These are phyloP conservation scores for Sebastes diploproa DNA, from an alignment of 2,797 vertebrate genomes.

Conservation along the genomic window DNA sequence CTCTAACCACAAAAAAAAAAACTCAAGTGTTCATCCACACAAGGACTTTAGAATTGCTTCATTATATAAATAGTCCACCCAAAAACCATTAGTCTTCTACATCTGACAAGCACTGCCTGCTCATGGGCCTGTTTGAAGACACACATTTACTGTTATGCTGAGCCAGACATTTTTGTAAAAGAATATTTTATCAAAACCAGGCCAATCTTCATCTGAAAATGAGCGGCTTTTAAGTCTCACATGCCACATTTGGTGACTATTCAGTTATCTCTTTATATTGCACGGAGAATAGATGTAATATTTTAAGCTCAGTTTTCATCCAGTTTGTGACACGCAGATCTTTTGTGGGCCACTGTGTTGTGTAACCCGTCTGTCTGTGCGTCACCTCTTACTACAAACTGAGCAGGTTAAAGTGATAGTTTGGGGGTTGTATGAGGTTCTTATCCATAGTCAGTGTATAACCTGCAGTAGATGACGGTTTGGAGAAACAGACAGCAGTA, in stretches of 20 bases:
- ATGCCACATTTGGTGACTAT: conserved; percentile 28
- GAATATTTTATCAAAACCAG: conserved; percentile 59
- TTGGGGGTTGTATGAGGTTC: no score
- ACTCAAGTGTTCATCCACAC: conserved; percentile 28
- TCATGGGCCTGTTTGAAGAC: conserved; percentile 51
- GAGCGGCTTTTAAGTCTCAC: conserved; percentile 25
- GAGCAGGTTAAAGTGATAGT: not conserved
- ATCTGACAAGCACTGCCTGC: conserved; percentile 52
- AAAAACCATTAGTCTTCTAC: conserved; percentile 56
- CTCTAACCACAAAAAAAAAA: conserved; percentile 20
- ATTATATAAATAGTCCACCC: conserved; percentile 56
- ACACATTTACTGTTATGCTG: conserved; percentile 47
- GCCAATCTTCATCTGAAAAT: conserved; percentile 48
- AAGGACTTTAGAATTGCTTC: conserved; percentile 39
- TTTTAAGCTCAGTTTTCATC: conserved; percentile 30
- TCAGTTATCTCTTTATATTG: conserved; percentile 25
- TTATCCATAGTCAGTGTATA: no score
- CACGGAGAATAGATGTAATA: conserved; percentile 19
- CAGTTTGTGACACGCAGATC: not conserved
- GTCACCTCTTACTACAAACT: not conserved
- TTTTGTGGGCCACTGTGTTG: not conserved
- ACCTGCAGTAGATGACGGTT: no score
- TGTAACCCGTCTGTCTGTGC: not conserved
- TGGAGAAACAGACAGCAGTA: no score
- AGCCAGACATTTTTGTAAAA: conserved; percentile 55